Percentiles rank a stretch among this genome's conserved stretches.
Evolutionary conservation across 2,113 vertebrate genomes (phyloP).

Genomic region (Sisor rabdophorus): DNA sequence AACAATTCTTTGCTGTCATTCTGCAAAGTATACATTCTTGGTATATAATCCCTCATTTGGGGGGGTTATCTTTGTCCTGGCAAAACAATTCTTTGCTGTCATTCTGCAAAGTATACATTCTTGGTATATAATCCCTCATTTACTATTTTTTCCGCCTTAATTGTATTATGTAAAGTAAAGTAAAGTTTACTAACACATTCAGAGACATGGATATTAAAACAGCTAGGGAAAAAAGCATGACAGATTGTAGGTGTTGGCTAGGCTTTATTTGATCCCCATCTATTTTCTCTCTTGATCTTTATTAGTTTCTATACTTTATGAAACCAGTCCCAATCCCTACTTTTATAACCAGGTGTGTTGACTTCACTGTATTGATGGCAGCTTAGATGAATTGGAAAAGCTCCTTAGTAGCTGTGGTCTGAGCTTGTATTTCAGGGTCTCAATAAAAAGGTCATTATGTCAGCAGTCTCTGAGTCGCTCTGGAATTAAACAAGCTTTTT

Average conservation of each 20-base stretch:
- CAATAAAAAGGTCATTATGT: constrained; percentile 59
- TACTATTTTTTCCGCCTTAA: neutral
- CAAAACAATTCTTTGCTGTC: too few species aligned
- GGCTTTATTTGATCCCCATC: neutral
- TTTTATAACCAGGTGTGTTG: constrained; percentile 30
- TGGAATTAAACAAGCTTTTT: constrained; percentile 35
- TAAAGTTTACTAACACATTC: neutral
- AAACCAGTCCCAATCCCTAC: neutral
- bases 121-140: too few species aligned
- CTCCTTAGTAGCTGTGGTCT: constrained; percentile 19
- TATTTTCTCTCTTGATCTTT: constrained; percentile 3
- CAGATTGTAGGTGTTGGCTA: neutral
- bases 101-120: too few species aligned
- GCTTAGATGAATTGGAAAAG: constrained; percentile 15
- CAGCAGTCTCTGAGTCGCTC: constrained; percentile 37
- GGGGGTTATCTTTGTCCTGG: too few species aligned
- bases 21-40: too few species aligned
- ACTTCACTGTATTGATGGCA: constrained; percentile 3
- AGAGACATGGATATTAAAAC: too few species aligned
- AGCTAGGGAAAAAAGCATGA: neutral
- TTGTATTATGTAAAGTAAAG: neutral
- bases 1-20: too few species aligned
- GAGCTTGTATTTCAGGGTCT: constrained; percentile 33
- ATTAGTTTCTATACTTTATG: neutral
- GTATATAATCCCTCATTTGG: too few species aligned